Evolutionary conservation across 2,113 vertebrate genomes (phyloP).

Genomic region (Ascaphus truei): DNA sequence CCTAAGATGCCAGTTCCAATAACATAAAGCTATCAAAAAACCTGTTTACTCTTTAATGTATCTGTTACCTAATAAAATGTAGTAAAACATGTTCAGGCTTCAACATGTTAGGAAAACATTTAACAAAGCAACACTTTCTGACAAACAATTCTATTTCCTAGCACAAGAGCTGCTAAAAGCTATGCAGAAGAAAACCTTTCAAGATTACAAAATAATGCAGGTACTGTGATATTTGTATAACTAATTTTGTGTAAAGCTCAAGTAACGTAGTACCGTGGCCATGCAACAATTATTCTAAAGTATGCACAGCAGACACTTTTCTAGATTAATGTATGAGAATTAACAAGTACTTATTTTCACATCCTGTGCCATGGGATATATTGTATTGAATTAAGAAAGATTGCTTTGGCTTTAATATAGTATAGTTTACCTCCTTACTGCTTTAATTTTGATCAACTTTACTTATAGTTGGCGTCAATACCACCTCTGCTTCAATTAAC

Average conservation of each 20-base stretch:
- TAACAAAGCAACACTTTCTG: no score
- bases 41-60: no score
- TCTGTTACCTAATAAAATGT: no score
- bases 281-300: neutral
- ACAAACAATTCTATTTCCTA: no score
- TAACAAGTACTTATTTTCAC: neutral
- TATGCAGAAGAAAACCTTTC: no score
- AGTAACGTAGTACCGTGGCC: neutral
- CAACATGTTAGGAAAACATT: no score
- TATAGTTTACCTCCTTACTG: neutral
- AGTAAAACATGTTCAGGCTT: no score
- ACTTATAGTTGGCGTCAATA: constrained; percentile 1
- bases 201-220: no score
- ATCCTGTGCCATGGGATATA: neutral
- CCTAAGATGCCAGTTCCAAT: no score
- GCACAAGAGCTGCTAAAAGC: no score
- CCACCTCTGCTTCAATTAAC: neutral
- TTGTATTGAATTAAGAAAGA: constrained; percentile 7
- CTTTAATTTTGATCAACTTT: constrained; percentile 28
- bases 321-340: neutral
- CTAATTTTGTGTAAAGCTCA: neutral
- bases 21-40: no score
- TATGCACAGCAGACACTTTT: neutral
- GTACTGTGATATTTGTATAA: no score
- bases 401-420: neutral